phyloP scores from a whole-genome alignment of 2,113 vertebrate species.

The Grus americana region DNA sequence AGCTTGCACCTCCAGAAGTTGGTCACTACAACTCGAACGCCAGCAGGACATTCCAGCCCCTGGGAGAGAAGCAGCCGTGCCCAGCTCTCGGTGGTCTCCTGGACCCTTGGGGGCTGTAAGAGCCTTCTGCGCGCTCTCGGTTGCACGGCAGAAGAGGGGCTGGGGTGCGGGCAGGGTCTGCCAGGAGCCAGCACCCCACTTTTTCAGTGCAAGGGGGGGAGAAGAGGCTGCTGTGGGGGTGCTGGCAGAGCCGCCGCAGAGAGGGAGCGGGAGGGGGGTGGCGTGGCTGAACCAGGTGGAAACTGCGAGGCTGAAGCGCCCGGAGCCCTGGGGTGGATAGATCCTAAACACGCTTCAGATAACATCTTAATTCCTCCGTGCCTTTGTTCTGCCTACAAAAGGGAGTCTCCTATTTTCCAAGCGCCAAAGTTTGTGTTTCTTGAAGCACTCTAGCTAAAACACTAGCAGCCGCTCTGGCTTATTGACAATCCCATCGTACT shows the following conservation, averaged over 20 bases:
- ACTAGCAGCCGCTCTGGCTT: too few species aligned
- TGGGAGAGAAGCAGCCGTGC: background rate
- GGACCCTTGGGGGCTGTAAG: background rate
- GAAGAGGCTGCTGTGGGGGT: background rate
- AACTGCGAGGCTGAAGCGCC: background rate
- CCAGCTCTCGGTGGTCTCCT: background rate
- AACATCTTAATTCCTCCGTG: background rate
- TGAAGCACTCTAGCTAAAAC: background rate
- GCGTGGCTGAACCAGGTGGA: background rate
- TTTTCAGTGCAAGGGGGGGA: background rate
- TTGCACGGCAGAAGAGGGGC: background rate
- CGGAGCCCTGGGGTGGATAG: background rate
- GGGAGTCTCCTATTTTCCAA: background rate
- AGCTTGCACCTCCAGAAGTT: background rate
- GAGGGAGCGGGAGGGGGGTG: background rate
- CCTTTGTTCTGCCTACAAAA: constrained; percentile 34
- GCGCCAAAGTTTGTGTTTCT: background rate
- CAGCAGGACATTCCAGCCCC: background rate
- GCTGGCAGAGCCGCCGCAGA: background rate
- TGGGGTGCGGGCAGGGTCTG: background rate
- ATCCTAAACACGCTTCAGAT: background rate
- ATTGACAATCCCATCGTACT: background rate
- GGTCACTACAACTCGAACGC: fast-evolving
- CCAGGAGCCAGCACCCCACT: background rate
- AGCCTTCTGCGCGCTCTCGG: background rate